Conservation (phyloP, 2,888 invertebrate species). For the Parochlus steinenii region DNA sequence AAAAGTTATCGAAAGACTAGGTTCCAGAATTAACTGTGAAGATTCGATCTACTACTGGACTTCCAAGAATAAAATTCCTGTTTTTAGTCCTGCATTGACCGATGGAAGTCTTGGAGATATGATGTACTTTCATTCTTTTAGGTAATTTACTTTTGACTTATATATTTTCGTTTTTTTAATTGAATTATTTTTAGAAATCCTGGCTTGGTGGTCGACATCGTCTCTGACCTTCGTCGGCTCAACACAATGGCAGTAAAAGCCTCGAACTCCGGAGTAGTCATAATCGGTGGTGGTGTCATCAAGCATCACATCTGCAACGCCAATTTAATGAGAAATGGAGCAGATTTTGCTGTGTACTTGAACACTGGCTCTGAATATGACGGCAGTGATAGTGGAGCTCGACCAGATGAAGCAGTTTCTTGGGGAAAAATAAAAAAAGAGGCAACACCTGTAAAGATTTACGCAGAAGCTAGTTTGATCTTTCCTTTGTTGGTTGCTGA, state of each 20-base stretch:
- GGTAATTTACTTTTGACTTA: too few species aligned
- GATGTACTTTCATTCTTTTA: slow-evolving; percentile 94
- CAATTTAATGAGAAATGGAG: slow-evolving; percentile 97
- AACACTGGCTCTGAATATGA: slow-evolving; percentile 95
- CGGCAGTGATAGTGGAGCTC: slow-evolving; percentile 93
- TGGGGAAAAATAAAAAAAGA: slow-evolving; percentile 94
- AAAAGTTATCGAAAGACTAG: slow-evolving; percentile 62
- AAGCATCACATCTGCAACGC: slow-evolving; percentile 99
- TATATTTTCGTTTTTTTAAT: too few species aligned
- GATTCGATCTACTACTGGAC: slow-evolving; percentile 96
- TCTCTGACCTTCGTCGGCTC: slow-evolving; percentile 75
- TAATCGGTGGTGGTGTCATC: slow-evolving; percentile 89
- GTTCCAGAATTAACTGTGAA: slow-evolving; percentile 77
- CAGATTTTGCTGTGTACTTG: slow-evolving; percentile 86
- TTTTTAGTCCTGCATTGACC: slow-evolving; percentile 93
- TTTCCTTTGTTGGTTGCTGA: slow-evolving; percentile 91
- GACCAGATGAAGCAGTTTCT: slow-evolving; percentile 95
- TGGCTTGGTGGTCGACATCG: slow-evolving; percentile 82
- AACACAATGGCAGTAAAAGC: slow-evolving; percentile 93
- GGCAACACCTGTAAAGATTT: slow-evolving; percentile 80
- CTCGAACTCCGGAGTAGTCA: slow-evolving; percentile 86
- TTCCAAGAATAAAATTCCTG: slow-evolving; percentile 88
- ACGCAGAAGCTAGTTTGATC: slow-evolving; percentile 84
- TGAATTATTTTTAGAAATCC: slow-evolving; percentile 83
- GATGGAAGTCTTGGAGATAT: slow-evolving; percentile 97